These are phyloP conservation scores for Augiades crinisus DNA, from an alignment of 2,888 invertebrate genomes.

Conservation along the genomic window DNA sequence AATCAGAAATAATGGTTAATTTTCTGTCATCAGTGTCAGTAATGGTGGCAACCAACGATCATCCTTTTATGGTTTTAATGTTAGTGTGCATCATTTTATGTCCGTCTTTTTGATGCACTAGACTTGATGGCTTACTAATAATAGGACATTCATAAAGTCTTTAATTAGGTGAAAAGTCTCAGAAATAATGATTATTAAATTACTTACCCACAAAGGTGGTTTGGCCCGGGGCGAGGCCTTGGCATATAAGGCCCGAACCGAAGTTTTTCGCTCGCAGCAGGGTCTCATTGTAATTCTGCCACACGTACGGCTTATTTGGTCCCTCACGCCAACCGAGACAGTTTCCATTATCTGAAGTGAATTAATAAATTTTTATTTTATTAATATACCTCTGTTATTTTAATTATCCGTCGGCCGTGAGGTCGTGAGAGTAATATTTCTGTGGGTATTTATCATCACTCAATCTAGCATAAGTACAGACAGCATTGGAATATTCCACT, in stretches of 20 bases:
- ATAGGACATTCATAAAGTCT: neutral
- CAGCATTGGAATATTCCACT: constrained; percentile 50
- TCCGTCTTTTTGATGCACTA: too few species aligned
- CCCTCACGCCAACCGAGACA: constrained; percentile 96
- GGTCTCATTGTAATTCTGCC: constrained; percentile 97
- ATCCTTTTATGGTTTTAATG: too few species aligned
- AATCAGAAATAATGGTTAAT: too few species aligned
- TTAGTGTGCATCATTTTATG: too few species aligned
- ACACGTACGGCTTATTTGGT: constrained; percentile 92
- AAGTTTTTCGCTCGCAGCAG: constrained; percentile 94
- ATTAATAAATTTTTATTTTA: constrained; percentile 27
- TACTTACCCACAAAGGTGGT: constrained; percentile 89
- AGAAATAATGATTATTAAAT: constrained; percentile 31
- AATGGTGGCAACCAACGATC: too few species aligned
- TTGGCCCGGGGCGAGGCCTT: constrained; percentile 89
- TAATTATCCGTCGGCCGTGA: constrained; percentile 19
- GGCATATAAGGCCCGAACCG: constrained; percentile 92
- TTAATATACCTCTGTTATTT: constrained; percentile 18
- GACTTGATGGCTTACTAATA: neutral
- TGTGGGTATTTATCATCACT: constrained; percentile 43
- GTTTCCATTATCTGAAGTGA: constrained; percentile 89
- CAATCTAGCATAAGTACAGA: constrained; percentile 42
- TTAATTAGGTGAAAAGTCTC: neutral
- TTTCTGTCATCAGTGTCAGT: too few species aligned
- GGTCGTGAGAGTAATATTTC: constrained; percentile 32